Evolutionary conservation across 37 sponge, comb jelly and placozoan genomes (phyloP).

Genomic region (Oopsacas minuta): DNA sequence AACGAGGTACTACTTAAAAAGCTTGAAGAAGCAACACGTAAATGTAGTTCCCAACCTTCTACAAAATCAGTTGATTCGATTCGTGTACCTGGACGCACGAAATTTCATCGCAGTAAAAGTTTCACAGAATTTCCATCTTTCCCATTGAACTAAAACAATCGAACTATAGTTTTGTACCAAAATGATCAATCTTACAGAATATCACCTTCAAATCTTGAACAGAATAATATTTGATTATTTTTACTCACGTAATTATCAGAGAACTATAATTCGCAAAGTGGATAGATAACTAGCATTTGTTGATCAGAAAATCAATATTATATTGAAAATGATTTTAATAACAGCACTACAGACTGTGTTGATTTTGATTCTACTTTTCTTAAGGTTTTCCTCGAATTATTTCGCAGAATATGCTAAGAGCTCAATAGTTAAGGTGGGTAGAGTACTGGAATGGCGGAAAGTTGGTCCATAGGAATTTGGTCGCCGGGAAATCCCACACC

Average conservation of each 20-base stretch:
- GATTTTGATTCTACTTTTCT: too few relatives aligned
- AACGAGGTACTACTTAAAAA: conserved; percentile 41
- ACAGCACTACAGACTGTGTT: too few relatives aligned
- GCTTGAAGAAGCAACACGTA: neutral
- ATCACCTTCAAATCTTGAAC: neutral
- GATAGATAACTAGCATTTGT: neutral
- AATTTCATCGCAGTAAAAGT: neutral
- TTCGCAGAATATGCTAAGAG: too few relatives aligned
- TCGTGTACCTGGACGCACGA: neutral
- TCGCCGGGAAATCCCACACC: too few relatives aligned
- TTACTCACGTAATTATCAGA: neutral
- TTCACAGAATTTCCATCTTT: conserved; percentile 2
- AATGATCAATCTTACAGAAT: neutral
- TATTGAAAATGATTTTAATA: neutral
- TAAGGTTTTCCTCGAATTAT: too few relatives aligned
- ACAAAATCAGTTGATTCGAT: neutral
- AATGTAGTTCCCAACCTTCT: neutral
- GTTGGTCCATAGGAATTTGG: too few relatives aligned
- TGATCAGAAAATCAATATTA: conserved; percentile 11
- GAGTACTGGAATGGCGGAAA: too few relatives aligned
- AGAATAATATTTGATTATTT: neutral
- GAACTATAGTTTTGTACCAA: conserved; percentile 5
- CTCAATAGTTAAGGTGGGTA: too few relatives aligned
- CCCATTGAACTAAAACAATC: neutral
- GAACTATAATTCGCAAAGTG: neutral